Conservation (phyloP, 2,797 vertebrate species). For the Columba guinea region DNA sequence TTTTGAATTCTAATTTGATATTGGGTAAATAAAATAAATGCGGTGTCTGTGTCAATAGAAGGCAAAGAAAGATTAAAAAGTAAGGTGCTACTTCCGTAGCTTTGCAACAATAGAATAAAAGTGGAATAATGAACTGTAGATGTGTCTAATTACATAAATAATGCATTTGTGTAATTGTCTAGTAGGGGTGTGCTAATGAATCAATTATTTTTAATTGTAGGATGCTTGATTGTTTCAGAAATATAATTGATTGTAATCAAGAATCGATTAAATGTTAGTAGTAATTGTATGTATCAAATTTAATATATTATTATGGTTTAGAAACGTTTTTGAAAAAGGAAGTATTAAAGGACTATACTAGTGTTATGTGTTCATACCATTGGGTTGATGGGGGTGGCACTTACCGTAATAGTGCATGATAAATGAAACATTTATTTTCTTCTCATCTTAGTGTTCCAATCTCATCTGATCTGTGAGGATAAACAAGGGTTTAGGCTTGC, state of each 20-base stretch:
- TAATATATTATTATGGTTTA: constrained; percentile 52
- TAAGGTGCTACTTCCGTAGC: constrained; percentile 29
- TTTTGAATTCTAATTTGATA: constrained; percentile 38
- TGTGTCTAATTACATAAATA: constrained; percentile 82
- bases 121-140: constrained; percentile 72
- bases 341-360: background rate
- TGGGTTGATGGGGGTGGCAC: background rate
- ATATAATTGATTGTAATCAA: constrained; percentile 81
- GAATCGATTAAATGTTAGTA: constrained; percentile 80
- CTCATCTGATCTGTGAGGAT: background rate
- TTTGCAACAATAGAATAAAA: constrained; percentile 72
- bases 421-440: background rate
- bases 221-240: constrained; percentile 79
- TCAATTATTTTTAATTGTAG: constrained; percentile 81
- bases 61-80: constrained; percentile 41
- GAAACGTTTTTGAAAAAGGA: constrained; percentile 38
- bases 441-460: background rate
- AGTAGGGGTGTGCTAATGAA: constrained; percentile 76
- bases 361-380: background rate
- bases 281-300: constrained; percentile 75
- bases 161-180: constrained; percentile 80
- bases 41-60: constrained; percentile 13
- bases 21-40: constrained; percentile 27
- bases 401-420: background rate
- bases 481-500: background rate